Percentiles rank a stretch among this genome's conserved stretches.
These are phyloP conservation scores for Oreochromis aureus DNA, from an alignment of 2,113 vertebrate genomes.

Conservation along the genomic window DNA sequence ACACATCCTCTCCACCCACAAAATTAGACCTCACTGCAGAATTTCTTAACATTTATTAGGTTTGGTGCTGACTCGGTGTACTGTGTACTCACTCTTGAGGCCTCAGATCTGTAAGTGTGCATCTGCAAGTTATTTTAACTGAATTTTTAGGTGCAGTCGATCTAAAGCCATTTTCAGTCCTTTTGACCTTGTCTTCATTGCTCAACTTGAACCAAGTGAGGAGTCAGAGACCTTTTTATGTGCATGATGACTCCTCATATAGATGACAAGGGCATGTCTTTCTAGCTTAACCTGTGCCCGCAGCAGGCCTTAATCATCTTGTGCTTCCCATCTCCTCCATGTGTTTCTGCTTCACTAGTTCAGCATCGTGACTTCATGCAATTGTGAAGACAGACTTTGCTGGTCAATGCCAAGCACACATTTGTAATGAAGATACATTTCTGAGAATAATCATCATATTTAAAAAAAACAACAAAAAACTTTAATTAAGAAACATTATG, in stretches of 20 bases:
- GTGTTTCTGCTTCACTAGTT: constrained; percentile 13
- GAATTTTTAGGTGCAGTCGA: neutral
- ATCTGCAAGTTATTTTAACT: neutral
- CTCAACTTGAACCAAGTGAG: neutral
- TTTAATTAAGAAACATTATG: neutral
- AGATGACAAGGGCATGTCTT: constrained; percentile 6
- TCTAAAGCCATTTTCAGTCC: neutral
- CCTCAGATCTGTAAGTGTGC: neutral
- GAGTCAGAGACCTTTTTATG: constrained; percentile 3
- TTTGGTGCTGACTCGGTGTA: neutral
- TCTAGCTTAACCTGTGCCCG: neutral
- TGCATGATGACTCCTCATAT: constrained; percentile 11
- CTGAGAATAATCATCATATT: neutral
- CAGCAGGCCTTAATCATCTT: constrained; percentile 15
- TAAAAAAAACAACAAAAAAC: neutral
- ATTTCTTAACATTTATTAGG: neutral
- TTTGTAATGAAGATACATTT: neutral
- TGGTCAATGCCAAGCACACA: neutral
- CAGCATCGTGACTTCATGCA: constrained; percentile 1
- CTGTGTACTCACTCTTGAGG: neutral
- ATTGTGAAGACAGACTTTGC: neutral
- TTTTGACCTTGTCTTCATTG: neutral
- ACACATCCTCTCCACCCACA: neutral
- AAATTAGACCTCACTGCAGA: neutral
- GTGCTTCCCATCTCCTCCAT: neutral